phyloP scores from a whole-genome alignment of 1,140 invertebrate species.

The Diploscapter pachys region DNA sequence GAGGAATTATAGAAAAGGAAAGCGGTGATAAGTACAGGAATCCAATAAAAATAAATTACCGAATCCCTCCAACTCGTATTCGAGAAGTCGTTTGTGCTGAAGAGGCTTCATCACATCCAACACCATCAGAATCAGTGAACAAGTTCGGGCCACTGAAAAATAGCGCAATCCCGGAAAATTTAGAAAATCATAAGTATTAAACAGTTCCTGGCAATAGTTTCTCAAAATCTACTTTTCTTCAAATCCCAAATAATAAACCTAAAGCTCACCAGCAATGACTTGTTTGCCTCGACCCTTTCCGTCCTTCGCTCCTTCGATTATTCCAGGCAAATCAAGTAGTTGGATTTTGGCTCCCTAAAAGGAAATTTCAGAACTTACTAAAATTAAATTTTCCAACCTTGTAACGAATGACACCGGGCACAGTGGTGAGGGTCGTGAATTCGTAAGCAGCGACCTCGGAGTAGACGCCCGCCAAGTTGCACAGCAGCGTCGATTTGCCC shows the following conservation, averaged over 20 bases:
- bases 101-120: conserved; percentile 95
- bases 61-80: conserved; percentile 98
- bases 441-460: conserved; percentile 99
- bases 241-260: too few species aligned
- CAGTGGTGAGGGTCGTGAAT: conserved; percentile 97
- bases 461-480: conserved; percentile 94
- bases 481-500: conserved; percentile 94
- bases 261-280: conserved; percentile 77
- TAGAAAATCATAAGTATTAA: too few species aligned
- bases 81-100: conserved; percentile 88
- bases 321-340: conserved; percentile 95
- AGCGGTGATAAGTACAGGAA: not conserved
- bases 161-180: too few species aligned
- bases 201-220: too few species aligned
- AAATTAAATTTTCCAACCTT: conserved; percentile 64
- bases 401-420: conserved; percentile 98
- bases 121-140: conserved; percentile 95
- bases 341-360: conserved; percentile 88
- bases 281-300: conserved; percentile 95
- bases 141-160: conserved; percentile 82
- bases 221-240: too few species aligned
- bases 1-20: too few species aligned
- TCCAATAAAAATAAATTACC: conserved; percentile 62
- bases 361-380: not conserved
- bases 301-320: conserved; percentile 99